Evolutionary conservation across 2,888 invertebrate genomes (phyloP), one percentile per base, ranked within the genome.

Genomic region (Cryptus viduatorius): DNA sequence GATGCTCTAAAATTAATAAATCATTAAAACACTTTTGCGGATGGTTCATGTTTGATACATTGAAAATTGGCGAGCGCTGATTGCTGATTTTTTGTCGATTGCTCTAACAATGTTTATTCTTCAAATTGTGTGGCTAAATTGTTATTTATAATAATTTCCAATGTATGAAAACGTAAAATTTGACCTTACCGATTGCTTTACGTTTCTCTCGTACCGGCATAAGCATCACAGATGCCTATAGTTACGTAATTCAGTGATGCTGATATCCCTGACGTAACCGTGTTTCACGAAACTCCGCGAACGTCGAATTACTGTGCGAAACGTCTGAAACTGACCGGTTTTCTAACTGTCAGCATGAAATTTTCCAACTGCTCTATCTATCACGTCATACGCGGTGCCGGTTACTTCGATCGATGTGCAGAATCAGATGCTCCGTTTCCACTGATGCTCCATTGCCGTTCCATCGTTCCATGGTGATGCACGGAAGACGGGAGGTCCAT

Each of bases 401-500:
- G 68, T n/a, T 48, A 7, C 19, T 16, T 16, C 56, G 56, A 4
- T 56, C 56, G 56, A 19, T 12, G 16, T 3, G 16, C 50, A n/a
- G 16, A 12, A 50, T 16, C n/a, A 12, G 12, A 14, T 50, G 24
- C 19, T 77, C 71, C 64, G 44, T 83, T 29, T n/a, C 42, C 67
- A 67, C 79, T 53, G 72, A 80, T 80, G 79, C 50, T 64, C 67
- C 65, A 72, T 68, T 68, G 61, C 48, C 68, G 24, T 68, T 69
- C 29, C 80, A 44, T 84, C 80, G 77, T 76, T 68, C 19, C 56
- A 31, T 72, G 79, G 65, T 83, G 81, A 79, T 69, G 86, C 67
- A 82, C 79, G 53, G 82, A 86, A 87, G 87, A 84, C 86, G 87
- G 86, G 86, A 86, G 86, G 86, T 85, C 82, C 78, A 50, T 73